Evolutionary conservation across 2,888 invertebrate species (phyloP), one percentile per base, ranked within the genome.

Genomic region (Orchesella flavescens): DNA sequence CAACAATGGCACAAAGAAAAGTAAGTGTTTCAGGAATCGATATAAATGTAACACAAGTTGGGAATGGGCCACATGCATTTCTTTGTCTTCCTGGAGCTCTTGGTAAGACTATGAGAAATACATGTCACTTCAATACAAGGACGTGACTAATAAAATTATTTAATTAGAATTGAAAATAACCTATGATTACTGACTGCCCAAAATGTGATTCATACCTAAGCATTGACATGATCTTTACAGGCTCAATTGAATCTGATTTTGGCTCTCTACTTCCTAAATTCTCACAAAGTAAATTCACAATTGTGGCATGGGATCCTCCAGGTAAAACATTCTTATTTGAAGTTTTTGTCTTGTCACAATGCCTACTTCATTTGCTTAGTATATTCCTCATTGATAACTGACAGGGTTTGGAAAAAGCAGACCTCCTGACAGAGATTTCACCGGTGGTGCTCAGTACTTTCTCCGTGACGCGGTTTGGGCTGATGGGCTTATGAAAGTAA

Each of bases 41-140:
- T 21, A 92, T 94, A 74, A 94, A 94, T 89, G 94, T 93, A 94
- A 92, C n/a, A 46, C 69, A 84, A 69, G 77, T 74, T 23, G 86
- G 86, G 9, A 74, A 72, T 21, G 87, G 87, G 17, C 44, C 92
- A 91, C 89, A 92, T 90, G 86, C 91, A 24, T 89, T 96, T 0
- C 90, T 97, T 4, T 92, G 95, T 83, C 91, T 96, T 89, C 96
- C 96, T 0, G 96, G 96, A 55, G 94, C 95, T 0, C 89, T 96
- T 44, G 96, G 92, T 92, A 89, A 89, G 88, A 86, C 7, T 34
- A 34, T 34, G 34, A 34, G 7, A 34, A 34, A 34, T 7, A 7
- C 34, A n/a, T n/a, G n/a, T n/a, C n/a, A n/a, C n/a, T n/a, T n/a
- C n/a, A n/a, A n/a, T n/a, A n/a, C n/a, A n/a, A n/a, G n/a, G n/a